These are phyloP conservation scores for Hippocampus barbouri DNA, from an alignment of 2,113 vertebrate species.

Conservation along the genomic window DNA sequence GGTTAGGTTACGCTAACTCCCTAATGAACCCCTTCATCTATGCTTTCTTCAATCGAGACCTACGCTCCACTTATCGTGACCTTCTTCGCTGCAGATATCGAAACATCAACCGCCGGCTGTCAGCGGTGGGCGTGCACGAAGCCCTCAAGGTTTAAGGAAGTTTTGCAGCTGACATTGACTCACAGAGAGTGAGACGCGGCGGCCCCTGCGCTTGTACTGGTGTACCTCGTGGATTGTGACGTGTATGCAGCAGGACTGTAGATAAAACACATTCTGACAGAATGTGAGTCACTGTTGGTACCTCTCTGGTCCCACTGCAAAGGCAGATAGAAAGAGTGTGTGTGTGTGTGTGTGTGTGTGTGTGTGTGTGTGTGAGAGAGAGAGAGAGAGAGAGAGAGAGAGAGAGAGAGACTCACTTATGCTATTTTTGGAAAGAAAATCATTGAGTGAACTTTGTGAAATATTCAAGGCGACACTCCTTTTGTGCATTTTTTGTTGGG, in stretches of 20 bases:
- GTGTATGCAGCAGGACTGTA: conserved; percentile 36
- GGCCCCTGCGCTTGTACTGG: conserved; percentile 21
- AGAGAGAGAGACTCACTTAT: conserved; percentile 42
- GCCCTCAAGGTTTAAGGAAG: conserved; percentile 66
- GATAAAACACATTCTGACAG: conserved; percentile 44
- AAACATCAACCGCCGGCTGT: conserved; percentile 78
- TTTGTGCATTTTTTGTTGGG: conserved; percentile 36
- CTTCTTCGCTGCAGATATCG: conserved; percentile 77
- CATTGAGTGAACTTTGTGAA: conserved; percentile 40
- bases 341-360: conserved; percentile 7
- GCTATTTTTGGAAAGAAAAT: conserved; percentile 61
- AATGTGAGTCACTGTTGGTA: conserved; percentile 32
- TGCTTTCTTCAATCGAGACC: conserved; percentile 79
- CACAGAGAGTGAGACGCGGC: neutral
- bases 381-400: neutral
- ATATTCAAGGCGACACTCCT: conserved; percentile 44
- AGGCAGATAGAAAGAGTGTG: conserved; percentile 32
- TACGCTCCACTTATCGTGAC: conserved; percentile 76
- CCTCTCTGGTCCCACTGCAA: conserved; percentile 19
- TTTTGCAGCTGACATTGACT: neutral
- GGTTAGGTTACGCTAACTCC: conserved; percentile 79
- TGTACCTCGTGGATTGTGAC: neutral
- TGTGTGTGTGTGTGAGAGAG: too few species aligned
- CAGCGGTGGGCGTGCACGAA: conserved; percentile 77
- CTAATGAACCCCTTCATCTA: conserved; percentile 81